Conservation (phyloP, 2,113 vertebrate genomes). For the Balaeniceps rex region DNA sequence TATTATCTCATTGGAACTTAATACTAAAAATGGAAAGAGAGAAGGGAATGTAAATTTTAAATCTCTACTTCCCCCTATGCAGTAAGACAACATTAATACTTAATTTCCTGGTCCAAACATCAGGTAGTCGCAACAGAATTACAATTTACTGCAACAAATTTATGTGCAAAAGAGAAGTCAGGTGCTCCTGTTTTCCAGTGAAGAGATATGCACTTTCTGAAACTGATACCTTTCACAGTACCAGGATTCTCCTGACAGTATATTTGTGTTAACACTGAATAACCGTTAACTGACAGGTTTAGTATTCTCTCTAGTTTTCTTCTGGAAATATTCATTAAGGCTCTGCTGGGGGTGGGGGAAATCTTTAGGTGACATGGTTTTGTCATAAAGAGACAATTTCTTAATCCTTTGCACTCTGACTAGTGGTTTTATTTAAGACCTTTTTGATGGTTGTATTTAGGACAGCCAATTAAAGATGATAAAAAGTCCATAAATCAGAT, state of each 20-base stretch:
- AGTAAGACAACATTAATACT: not conserved
- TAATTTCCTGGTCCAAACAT: not conserved
- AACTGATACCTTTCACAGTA: not conserved
- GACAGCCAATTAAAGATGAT: not conserved
- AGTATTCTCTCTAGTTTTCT: not conserved
- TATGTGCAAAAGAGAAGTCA: not conserved
- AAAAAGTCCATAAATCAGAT: not conserved
- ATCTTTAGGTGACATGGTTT: not conserved
- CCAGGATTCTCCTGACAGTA: not conserved
- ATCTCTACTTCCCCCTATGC: not conserved
- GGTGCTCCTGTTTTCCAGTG: not conserved
- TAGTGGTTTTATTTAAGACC: not conserved
- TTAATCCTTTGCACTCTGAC: not conserved
- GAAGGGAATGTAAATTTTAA: not conserved
- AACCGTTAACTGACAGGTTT: not conserved
- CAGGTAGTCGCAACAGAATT: not conserved
- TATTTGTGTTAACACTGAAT: not conserved
- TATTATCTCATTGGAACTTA: not conserved
- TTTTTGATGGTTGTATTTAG: not conserved
- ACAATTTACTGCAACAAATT: not conserved
- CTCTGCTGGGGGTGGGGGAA: not conserved
- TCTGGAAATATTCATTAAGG: not conserved
- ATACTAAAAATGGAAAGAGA: not conserved
- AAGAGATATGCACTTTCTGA: not conserved
- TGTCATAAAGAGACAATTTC: not conserved